Conservation (phyloP, 2,797 vertebrate genomes). For the Orientallactaga sibirica region DNA sequence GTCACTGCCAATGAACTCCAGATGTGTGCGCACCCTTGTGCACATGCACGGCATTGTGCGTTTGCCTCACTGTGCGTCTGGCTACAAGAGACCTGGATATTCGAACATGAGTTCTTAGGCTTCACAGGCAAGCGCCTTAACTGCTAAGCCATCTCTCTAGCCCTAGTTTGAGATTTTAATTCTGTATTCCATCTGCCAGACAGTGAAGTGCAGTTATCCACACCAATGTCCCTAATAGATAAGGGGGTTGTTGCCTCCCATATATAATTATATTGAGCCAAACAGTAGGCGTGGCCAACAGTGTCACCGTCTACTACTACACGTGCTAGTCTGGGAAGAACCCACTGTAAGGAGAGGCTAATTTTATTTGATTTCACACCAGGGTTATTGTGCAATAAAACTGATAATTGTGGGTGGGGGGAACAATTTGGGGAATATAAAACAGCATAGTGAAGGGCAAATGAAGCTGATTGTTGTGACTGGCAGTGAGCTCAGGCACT, state of each 20-base stretch:
- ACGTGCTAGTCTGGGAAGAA: constrained; percentile 80
- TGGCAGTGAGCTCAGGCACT: constrained; percentile 58
- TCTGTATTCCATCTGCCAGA: constrained; percentile 81
- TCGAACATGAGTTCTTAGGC: no score
- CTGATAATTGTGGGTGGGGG: constrained; percentile 69
- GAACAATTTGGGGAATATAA: constrained; percentile 66
- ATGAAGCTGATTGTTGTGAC: constrained; percentile 73
- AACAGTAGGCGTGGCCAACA: constrained; percentile 77
- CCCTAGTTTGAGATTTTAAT: constrained; percentile 80
- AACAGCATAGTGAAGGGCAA: constrained; percentile 68
- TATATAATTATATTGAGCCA: constrained; percentile 86
- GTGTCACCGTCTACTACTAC: not conserved
- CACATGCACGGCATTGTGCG: no score
- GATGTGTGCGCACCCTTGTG: no score
- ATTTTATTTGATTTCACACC: constrained; percentile 81
- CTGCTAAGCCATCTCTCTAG: no score
- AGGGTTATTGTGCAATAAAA: constrained; percentile 78
- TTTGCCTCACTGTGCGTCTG: no score
- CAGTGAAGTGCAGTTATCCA: constrained; percentile 87
- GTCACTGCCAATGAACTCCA: no score
- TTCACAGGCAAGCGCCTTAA: no score
- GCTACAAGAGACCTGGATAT: no score
- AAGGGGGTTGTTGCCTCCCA: constrained; percentile 88
- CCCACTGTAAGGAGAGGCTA: constrained; percentile 76
- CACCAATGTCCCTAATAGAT: constrained; percentile 91